These are phyloP conservation scores for Cryptoblepharus egeriae DNA, from an alignment of 2,797 vertebrate genomes.

Conservation along the genomic window DNA sequence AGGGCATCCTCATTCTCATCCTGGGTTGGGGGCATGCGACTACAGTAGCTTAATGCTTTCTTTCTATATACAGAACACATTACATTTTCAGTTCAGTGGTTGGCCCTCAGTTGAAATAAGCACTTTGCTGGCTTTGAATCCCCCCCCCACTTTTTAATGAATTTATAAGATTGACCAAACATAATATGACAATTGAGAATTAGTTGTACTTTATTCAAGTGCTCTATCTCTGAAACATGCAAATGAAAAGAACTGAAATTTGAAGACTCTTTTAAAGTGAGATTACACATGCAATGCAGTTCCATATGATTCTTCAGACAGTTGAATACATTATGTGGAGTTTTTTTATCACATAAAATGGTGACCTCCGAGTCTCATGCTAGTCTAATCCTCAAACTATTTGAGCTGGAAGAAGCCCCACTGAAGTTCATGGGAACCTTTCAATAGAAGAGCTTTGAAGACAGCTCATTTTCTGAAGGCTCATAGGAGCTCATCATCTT, in stretches of 20 bases:
- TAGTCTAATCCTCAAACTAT: conserved; percentile 21
- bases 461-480: background rate
- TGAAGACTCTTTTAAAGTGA: background rate
- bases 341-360: conserved; percentile 7
- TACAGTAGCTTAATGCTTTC: too few species aligned
- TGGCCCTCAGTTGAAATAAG: background rate
- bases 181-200: background rate
- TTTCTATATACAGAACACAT: background rate
- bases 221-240: background rate
- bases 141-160: background rate
- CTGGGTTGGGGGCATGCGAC: too few species aligned
- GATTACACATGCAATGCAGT: background rate
- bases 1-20: too few species aligned
- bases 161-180: background rate
- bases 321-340: background rate
- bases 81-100: background rate
- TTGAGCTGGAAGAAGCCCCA: background rate
- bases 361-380: background rate
- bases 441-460: conserved; percentile 14
- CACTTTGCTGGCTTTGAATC: background rate
- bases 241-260: background rate
- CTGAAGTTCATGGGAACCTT: conserved; percentile 9
- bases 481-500: background rate
- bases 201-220: background rate
- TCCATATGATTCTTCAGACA: background rate